Conservation (phyloP, 2,113 vertebrate genomes). For the Mungos mungo region DNA sequence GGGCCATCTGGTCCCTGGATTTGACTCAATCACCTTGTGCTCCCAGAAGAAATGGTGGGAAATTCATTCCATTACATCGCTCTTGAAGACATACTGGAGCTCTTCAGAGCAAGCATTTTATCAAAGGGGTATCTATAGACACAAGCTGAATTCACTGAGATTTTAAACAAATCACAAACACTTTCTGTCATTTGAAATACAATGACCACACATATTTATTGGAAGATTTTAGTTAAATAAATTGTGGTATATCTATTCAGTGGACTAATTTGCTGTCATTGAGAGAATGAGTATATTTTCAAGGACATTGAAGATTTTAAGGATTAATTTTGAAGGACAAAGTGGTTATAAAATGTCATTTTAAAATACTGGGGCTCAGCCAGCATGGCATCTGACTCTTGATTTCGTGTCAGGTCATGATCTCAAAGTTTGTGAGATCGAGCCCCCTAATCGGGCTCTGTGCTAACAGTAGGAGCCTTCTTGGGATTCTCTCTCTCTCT, state of each 20-base stretch:
- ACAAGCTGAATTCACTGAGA: not conserved
- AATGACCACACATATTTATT: not conserved
- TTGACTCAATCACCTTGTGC: not conserved
- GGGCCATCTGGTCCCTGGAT: not conserved
- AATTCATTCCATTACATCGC: not conserved
- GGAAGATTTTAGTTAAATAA: not conserved
- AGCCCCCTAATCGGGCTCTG: too few species aligned
- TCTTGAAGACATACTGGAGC: not conserved
- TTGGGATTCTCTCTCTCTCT: too few species aligned
- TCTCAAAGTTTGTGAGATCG: too few species aligned
- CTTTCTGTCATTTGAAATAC: not conserved
- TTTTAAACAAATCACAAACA: not conserved
- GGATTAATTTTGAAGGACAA: not conserved
- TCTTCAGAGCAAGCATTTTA: not conserved
- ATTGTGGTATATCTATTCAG: not conserved
- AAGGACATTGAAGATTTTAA: not conserved
- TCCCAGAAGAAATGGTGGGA: not conserved
- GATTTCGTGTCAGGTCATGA: too few species aligned
- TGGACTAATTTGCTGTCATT: not conserved
- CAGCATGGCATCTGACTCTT: too few species aligned
- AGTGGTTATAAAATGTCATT: not conserved
- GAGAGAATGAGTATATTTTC: not conserved
- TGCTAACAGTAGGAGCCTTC: too few species aligned
- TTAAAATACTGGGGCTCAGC: not conserved
- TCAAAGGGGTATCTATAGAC: rapidly evolving